Conservation (phyloP, 2,888 invertebrate species). For the Erebia palarica region DNA sequence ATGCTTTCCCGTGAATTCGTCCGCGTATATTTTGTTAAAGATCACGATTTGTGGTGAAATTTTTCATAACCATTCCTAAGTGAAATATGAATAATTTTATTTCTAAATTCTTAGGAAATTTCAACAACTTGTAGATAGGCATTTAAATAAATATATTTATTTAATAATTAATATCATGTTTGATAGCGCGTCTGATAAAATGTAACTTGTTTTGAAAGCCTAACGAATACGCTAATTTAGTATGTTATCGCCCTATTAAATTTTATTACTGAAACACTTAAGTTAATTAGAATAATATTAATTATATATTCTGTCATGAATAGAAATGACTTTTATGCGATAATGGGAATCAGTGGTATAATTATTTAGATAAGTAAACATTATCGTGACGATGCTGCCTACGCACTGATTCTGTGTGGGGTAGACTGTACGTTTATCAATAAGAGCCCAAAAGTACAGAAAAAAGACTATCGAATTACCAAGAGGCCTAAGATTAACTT, state of each 20-base stretch:
- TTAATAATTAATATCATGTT: neutral
- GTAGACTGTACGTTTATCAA: neutral
- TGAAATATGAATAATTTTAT: too few relatives aligned
- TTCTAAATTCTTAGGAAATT: too few relatives aligned
- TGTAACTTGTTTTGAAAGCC: slow-evolving; percentile 31
- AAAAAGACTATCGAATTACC: neutral
- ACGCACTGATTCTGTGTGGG: neutral
- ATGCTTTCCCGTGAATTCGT: too few relatives aligned
- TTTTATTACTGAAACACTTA: slow-evolving; percentile 38
- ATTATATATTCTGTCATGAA: slow-evolving; percentile 33
- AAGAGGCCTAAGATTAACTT: neutral
- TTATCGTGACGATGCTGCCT: neutral
- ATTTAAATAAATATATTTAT: too few relatives aligned
- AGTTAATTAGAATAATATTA: slow-evolving; percentile 51
- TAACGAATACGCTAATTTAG: slow-evolving; percentile 42
- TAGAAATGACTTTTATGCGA: slow-evolving; percentile 20
- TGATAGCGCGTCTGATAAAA: slow-evolving; percentile 13
- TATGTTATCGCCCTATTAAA: slow-evolving; percentile 40
- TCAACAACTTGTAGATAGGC: too few relatives aligned
- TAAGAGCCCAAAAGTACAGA: neutral
- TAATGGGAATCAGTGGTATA: slow-evolving; percentile 22
- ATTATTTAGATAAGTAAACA: slow-evolving; percentile 21
- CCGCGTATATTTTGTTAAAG: too few relatives aligned
- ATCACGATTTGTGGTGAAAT: too few relatives aligned
- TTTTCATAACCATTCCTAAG: too few relatives aligned